These are phyloP conservation scores for Drosophila anomelani DNA, from an alignment of 2,888 invertebrate species.

Conservation along the genomic window DNA sequence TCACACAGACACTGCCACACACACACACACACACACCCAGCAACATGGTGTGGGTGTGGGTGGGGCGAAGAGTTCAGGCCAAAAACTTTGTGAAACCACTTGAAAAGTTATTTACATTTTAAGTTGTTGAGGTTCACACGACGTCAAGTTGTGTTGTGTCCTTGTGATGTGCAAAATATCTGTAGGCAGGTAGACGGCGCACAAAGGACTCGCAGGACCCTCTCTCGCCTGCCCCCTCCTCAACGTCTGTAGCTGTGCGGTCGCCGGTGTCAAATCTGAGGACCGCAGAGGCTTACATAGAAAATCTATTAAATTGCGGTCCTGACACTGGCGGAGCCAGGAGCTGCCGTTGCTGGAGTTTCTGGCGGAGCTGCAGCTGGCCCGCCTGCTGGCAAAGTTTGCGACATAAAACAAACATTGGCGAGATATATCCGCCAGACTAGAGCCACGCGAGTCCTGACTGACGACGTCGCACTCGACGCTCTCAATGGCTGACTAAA, in stretches of 20 bases:
- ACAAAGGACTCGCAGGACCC: slow-evolving; percentile 27
- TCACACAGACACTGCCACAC: slow-evolving; percentile 52
- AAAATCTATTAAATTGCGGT: slow-evolving; percentile 78
- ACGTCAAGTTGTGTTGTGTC: slow-evolving; percentile 78
- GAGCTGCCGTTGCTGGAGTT: slow-evolving; percentile 10
- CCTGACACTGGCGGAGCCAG: background rate
- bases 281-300: slow-evolving; percentile 75
- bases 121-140: slow-evolving; percentile 81
- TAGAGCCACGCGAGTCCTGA: slow-evolving; percentile 64
- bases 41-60: slow-evolving; percentile 15
- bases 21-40: slow-evolving; percentile 15
- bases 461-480: slow-evolving; percentile 67
- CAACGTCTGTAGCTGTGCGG: slow-evolving; percentile 55
- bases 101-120: slow-evolving; percentile 80
- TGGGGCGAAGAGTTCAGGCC: slow-evolving; percentile 62
- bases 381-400: slow-evolving; percentile 69
- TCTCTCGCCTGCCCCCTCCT: too few species aligned
- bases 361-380: slow-evolving; percentile 54
- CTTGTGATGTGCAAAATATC: slow-evolving; percentile 79
- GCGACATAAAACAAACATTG: slow-evolving; percentile 81
- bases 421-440: slow-evolving; percentile 66
- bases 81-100: slow-evolving; percentile 79
- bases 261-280: slow-evolving; percentile 76
- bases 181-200: slow-evolving; percentile 61
- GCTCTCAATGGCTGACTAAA: slow-evolving; percentile 80